These are phyloP conservation scores for Vesta saturnalis DNA, from an alignment of 2,888 invertebrate species.

Conservation along the genomic window DNA sequence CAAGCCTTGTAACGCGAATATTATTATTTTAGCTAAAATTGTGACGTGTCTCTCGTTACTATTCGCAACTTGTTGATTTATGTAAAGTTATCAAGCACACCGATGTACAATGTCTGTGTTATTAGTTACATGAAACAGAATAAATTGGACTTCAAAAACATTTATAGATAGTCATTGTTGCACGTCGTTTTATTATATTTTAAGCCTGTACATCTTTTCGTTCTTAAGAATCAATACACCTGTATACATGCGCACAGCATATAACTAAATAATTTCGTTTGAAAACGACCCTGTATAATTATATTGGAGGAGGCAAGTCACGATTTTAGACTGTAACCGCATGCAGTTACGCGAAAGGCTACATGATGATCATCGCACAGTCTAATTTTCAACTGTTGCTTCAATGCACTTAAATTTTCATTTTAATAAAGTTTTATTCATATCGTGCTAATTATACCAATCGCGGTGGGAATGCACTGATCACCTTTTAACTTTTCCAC, in stretches of 20 bases:
- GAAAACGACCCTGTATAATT: constrained; percentile 39
- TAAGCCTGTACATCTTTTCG: constrained; percentile 35
- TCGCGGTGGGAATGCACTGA: too few species aligned
- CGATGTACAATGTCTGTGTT: too few species aligned
- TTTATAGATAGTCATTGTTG: constrained; percentile 22
- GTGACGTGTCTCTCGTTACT: too few species aligned
- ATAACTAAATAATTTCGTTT: constrained; percentile 42
- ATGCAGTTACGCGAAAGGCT: neutral
- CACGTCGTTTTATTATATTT: constrained; percentile 32
- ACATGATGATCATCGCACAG: constrained; percentile 20
- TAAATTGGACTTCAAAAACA: constrained; percentile 30
- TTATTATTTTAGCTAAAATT: too few species aligned
- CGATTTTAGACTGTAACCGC: constrained; percentile 26
- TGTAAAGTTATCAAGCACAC: too few species aligned
- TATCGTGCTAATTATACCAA: constrained; percentile 30
- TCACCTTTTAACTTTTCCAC: too few species aligned
- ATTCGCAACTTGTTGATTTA: too few species aligned
- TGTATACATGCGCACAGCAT: constrained; percentile 43
- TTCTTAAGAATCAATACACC: constrained; percentile 42
- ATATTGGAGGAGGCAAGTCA: constrained; percentile 34
- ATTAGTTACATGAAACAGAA: too few species aligned
- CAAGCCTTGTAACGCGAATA: too few species aligned
- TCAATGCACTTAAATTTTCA: constrained; percentile 29
- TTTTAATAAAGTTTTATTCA: constrained; percentile 24
- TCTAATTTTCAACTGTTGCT: constrained; percentile 38